These are phyloP conservation scores for Apogon talboti DNA, from an alignment of 2,797 vertebrate genomes.

Conservation along the genomic window DNA sequence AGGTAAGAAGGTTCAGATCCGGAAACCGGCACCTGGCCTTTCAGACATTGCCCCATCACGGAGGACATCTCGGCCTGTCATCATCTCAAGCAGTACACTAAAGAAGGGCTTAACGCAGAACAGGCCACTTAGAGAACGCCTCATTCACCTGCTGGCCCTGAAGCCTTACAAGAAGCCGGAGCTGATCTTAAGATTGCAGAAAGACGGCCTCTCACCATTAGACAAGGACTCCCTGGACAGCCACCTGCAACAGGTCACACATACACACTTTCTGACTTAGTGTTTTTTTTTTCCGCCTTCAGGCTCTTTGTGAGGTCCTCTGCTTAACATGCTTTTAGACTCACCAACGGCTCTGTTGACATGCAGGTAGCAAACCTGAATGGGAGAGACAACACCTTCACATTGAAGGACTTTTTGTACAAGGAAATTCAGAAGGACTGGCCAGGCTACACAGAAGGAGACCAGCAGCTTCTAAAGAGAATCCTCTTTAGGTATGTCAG, in stretches of 20 bases:
- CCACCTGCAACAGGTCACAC: constrained; percentile 93
- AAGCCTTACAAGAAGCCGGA: constrained; percentile 97
- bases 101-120: constrained; percentile 86
- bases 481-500: constrained; percentile 89
- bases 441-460: constrained; percentile 96
- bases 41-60: constrained; percentile 90
- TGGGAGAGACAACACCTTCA: constrained; percentile 92
- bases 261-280: background rate
- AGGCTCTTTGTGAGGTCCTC: background rate
- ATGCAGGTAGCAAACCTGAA: constrained; percentile 92
- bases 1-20: constrained; percentile 96
- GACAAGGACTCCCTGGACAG: constrained; percentile 94
- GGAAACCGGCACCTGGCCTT: constrained; percentile 89
- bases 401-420: constrained; percentile 92
- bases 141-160: constrained; percentile 94
- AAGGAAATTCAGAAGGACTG: constrained; percentile 96
- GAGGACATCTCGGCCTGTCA: constrained; percentile 91
- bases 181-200: constrained; percentile 93
- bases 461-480: constrained; percentile 95
- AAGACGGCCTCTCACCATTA: constrained; percentile 89
- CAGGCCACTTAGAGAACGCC: constrained; percentile 91
- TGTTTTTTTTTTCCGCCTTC: background rate
- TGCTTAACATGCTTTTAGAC: background rate
- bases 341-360: constrained; percentile 19
- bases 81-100: constrained; percentile 88